phyloP scores from a whole-genome alignment of 2,888 invertebrate genomes.

The Thysanoteuthis rhombus region DNA sequence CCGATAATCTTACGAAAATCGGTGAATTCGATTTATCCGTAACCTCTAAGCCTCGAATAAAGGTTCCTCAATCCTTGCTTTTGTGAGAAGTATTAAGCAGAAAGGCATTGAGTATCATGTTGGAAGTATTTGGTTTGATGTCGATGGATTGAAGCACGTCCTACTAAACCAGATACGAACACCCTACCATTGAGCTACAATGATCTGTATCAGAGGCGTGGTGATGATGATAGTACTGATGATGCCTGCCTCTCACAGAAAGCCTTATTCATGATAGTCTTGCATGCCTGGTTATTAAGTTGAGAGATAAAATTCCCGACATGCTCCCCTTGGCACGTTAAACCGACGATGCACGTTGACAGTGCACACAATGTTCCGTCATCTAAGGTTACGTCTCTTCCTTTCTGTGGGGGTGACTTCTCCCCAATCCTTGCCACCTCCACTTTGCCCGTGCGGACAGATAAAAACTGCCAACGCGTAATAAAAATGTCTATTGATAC shows the following conservation, averaged over 20 bases:
- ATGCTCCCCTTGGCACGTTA: not conserved
- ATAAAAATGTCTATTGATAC: not conserved
- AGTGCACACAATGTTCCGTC: slow-evolving; percentile 12
- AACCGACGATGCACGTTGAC: not conserved
- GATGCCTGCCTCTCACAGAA: not conserved
- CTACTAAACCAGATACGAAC: no score
- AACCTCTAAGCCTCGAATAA: no score
- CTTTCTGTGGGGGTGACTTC: not conserved
- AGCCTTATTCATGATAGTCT: not conserved
- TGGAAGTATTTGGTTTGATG: no score
- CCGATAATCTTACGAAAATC: no score
- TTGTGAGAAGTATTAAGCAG: no score
- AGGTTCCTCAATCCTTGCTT: no score
- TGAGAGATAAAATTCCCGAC: not conserved
- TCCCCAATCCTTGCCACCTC: not conserved
- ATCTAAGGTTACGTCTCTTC: not conserved
- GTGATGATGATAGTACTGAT: not conserved
- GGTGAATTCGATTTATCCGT: no score
- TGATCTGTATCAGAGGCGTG: no score
- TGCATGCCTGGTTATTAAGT: not conserved
- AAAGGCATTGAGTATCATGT: no score
- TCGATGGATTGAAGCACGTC: no score
- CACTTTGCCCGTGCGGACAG: not conserved
- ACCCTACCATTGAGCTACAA: no score
- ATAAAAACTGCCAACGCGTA: slow-evolving; percentile 12